A percentile compares a stretch with the other conserved stretches of the same genome.
Conservation (phyloP, 2,888 invertebrate species). For the Phorcus lineatus region DNA sequence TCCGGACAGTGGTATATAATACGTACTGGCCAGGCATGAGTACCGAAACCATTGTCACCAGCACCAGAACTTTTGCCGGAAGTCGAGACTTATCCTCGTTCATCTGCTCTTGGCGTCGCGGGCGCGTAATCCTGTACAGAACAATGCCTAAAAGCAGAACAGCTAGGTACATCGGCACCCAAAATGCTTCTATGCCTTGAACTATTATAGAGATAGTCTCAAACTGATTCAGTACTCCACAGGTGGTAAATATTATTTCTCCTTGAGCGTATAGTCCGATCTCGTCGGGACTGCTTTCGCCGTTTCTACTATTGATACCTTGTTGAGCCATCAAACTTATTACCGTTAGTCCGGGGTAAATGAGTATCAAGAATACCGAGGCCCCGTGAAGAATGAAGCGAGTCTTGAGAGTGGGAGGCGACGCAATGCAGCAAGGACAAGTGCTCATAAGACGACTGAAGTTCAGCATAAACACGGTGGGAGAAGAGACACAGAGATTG, state of each 20-base stretch:
- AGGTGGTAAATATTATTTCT: neutral
- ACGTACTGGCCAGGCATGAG: neutral
- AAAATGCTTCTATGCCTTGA: neutral
- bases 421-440: neutral
- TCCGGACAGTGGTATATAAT: neutral
- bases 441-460: neutral
- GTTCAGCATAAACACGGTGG: neutral
- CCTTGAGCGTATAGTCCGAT: neutral
- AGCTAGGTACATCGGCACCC: neutral
- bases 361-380: neutral
- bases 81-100: neutral
- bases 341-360: neutral
- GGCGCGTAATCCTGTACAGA: neutral
- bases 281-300: neutral
- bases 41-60: neutral
- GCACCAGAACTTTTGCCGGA: neutral
- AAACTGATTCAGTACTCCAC: neutral
- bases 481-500: neutral
- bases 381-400: neutral
- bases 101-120: neutral
- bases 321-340: neutral
- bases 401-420: neutral
- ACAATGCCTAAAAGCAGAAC: neutral
- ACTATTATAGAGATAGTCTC: neutral
- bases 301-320: neutral